Conservation (phyloP, 1,140 invertebrate species). For the Drosophila ironensis region DNA sequence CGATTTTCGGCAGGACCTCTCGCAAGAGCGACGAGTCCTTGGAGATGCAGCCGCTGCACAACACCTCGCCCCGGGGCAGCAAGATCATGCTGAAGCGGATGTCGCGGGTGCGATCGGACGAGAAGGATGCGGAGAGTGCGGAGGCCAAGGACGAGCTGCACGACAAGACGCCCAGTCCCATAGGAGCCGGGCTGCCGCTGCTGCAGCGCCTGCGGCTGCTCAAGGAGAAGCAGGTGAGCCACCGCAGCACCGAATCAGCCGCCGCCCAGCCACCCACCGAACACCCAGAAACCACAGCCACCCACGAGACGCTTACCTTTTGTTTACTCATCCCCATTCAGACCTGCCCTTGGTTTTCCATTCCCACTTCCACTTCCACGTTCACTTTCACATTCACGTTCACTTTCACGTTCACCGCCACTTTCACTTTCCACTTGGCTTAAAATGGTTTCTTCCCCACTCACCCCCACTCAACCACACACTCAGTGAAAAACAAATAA, state of each 20-base stretch:
- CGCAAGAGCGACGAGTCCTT: conserved; percentile 85
- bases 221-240: conserved; percentile 90
- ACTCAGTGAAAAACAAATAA: too few relatives aligned
- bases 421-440: conserved; percentile 22
- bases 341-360: neutral
- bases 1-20: conserved; percentile 75
- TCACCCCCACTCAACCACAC: conserved; percentile 34
- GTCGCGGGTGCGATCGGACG: conserved; percentile 87
- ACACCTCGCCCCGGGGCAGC: conserved; percentile 71
- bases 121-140: conserved; percentile 84
- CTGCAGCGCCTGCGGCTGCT: conserved; percentile 89
- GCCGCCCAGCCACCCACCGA: neutral
- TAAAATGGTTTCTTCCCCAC: conserved; percentile 58
- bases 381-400: too few relatives aligned
- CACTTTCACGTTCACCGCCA: too few relatives aligned
- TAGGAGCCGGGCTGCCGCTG: conserved; percentile 91
- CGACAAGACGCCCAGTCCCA: conserved; percentile 86
- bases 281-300: neutral
- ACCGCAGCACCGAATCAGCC: conserved; percentile 9
- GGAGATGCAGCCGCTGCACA: conserved; percentile 86
- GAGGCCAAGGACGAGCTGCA: conserved; percentile 84
- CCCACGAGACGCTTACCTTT: neutral
- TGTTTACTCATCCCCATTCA: neutral
- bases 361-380: neutral
- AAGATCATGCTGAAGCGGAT: conserved; percentile 86